Evolutionary conservation across 2,797 vertebrate genomes (phyloP).

Genomic region (Mormyrops boulengeri): DNA sequence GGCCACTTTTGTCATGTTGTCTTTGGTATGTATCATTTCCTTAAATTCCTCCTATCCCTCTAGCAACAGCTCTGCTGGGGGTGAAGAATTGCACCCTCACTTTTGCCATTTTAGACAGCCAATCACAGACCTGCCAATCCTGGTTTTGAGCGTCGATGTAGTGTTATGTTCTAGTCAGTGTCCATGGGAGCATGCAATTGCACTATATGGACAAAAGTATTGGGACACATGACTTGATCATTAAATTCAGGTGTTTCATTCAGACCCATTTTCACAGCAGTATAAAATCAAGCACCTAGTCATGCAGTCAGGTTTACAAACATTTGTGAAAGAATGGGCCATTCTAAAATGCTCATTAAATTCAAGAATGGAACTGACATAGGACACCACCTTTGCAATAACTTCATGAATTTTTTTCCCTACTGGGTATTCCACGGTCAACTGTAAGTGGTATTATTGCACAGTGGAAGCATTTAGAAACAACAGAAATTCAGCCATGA

Average conservation of each 20-base stretch:
- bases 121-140: not conserved
- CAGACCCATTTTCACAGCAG: not conserved
- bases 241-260: not conserved
- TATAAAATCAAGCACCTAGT: not conserved
- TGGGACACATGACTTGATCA: not conserved
- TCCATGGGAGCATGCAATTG: not conserved
- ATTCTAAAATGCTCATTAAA: not conserved
- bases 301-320: not conserved
- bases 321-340: not conserved
- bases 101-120: not conserved
- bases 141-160: not conserved
- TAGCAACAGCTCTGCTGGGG: not conserved
- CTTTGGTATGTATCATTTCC: not conserved
- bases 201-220: not conserved
- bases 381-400: not conserved
- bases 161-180: not conserved
- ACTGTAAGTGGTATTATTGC: not conserved
- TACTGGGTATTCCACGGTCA: not conserved
- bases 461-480: not conserved
- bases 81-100: not conserved
- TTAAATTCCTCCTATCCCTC: not conserved
- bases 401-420: not conserved
- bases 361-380: not conserved
- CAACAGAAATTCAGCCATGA: slow-evolving; percentile 5
- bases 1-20: not conserved